These are phyloP conservation scores for Lordiphosa mommai DNA, from an alignment of 1,140 invertebrate species.

Conservation along the genomic window DNA sequence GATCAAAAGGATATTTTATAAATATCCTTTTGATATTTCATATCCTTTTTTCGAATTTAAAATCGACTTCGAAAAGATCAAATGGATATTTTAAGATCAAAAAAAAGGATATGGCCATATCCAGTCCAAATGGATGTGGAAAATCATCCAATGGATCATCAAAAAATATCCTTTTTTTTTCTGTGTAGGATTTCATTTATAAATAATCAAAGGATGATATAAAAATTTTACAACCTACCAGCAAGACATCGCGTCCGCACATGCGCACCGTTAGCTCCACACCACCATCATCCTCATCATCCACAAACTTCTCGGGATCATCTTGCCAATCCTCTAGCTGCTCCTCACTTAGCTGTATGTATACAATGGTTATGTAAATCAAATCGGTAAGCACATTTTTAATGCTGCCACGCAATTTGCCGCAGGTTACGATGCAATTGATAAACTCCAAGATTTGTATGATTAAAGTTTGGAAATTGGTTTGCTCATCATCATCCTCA, in stretches of 20 bases:
- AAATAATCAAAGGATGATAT: too few relatives aligned
- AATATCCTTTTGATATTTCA: too few relatives aligned
- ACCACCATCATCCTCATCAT: constrained; percentile 88
- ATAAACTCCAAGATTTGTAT: constrained; percentile 90
- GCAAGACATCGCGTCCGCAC: constrained; percentile 86
- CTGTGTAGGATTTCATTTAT: too few relatives aligned
- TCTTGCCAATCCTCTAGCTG: constrained; percentile 86
- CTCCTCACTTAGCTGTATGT: constrained; percentile 87
- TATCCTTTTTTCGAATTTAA: too few relatives aligned
- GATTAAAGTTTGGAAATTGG: constrained; percentile 88
- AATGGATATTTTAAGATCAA: too few relatives aligned
- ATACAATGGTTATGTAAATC: constrained; percentile 87
- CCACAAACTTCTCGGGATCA: constrained; percentile 88
- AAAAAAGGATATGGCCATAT: too few relatives aligned
- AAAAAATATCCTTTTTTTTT: too few relatives aligned
- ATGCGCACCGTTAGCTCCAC: constrained; percentile 88
- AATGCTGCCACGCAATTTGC: constrained; percentile 83
- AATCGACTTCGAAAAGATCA: too few relatives aligned
- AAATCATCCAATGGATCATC: too few relatives aligned
- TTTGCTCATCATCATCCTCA: constrained; percentile 82
- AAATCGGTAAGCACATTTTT: constrained; percentile 86
- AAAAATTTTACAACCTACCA: too few relatives aligned
- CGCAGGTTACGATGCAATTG: constrained; percentile 83
- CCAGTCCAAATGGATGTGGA: too few relatives aligned
- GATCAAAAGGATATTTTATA: too few relatives aligned